Evolutionary conservation across 2,113 vertebrate genomes (phyloP).

Genomic region (Caracal caracal): DNA sequence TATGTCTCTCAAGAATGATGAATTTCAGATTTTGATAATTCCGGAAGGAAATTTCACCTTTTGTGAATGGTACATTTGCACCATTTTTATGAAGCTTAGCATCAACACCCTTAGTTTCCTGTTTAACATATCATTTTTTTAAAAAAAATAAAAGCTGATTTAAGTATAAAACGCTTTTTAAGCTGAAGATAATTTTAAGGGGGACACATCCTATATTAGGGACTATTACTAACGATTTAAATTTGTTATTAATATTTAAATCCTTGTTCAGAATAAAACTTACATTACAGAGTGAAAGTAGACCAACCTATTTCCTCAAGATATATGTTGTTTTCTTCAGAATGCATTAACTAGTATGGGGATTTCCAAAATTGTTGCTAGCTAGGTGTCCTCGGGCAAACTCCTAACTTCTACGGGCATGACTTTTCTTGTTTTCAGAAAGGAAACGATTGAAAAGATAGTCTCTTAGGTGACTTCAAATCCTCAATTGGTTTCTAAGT

Average conservation of each 20-base stretch:
- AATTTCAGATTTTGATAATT: not conserved
- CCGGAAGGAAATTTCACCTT: not conserved
- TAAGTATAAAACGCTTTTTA: not conserved
- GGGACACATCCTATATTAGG: not conserved
- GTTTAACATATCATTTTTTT: not conserved
- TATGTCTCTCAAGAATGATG: not conserved
- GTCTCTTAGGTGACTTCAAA: not conserved
- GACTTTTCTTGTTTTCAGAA: not conserved
- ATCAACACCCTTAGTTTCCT: not conserved
- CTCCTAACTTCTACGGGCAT: not conserved
- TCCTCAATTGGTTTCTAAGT: constrained; percentile 24
- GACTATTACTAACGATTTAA: not conserved
- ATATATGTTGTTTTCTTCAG: not conserved
- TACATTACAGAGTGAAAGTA: not conserved
- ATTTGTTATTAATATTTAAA: constrained; percentile 12
- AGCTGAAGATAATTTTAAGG: not conserved
- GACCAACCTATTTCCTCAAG: not conserved
- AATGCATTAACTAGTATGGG: not conserved
- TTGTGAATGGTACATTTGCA: not conserved
- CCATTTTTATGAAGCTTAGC: not conserved
- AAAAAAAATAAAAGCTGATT: constrained; percentile 34
- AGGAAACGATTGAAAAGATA: constrained; percentile 9
- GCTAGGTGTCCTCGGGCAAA: not conserved
- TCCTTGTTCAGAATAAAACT: not conserved
- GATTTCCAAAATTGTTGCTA: constrained; percentile 31